Evolutionary conservation across 2,797 vertebrate genomes (phyloP).

Genomic region (Urophycis tenuis): DNA sequence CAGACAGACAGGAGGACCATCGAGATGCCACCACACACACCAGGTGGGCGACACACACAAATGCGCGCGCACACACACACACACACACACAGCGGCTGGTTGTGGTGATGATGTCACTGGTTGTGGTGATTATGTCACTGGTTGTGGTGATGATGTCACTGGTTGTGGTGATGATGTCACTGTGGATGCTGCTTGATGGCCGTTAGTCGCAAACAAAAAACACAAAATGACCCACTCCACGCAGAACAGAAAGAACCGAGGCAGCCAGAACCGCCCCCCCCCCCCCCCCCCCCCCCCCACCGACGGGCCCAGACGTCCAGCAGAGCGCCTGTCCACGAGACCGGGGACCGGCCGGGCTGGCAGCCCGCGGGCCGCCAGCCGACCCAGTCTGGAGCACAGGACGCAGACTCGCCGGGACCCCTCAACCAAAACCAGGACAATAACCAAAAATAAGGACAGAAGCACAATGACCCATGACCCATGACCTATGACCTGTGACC

Average conservation of each 20-base stretch:
- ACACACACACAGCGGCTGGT: not conserved
- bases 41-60: not conserved
- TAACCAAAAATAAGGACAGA: not conserved
- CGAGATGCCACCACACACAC: not conserved
- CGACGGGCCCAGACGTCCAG: no score
- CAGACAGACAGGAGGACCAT: no score
- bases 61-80: not conserved
- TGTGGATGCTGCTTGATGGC: not conserved
- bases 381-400: slow-evolving; percentile 13
- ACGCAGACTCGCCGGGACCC: slow-evolving; percentile 43
- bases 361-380: not conserved
- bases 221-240: not conserved
- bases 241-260: not conserved
- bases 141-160: no score
- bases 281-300: no score
- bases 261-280: no score
- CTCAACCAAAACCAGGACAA: slow-evolving; percentile 37
- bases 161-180: not conserved
- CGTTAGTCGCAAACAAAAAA: not conserved
- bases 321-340: not conserved
- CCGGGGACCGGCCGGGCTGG: not conserved
- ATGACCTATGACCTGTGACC: slow-evolving; percentile 26
- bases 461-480: slow-evolving; percentile 48
- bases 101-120: no score
- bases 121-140: no score